Evolutionary conservation across 2,797 vertebrate genomes (phyloP).

Genomic region (Tapera naevia): DNA sequence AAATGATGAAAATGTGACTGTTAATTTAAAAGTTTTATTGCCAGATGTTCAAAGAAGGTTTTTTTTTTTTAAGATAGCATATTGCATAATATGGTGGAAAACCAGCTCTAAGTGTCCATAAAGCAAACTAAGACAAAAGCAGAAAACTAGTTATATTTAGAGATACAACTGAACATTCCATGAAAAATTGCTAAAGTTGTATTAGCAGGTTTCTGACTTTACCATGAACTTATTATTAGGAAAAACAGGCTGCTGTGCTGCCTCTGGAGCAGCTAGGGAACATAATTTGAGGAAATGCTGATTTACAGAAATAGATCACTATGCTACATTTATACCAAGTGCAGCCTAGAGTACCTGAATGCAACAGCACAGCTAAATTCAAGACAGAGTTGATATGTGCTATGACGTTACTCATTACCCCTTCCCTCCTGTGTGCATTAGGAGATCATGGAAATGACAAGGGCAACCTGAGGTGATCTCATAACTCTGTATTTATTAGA

Average conservation of each 20-base stretch:
- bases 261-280: neutral
- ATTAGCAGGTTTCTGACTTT: neutral
- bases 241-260: neutral
- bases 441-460: neutral
- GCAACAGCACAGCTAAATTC: neutral
- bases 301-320: neutral
- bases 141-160: neutral
- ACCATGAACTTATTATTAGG: neutral
- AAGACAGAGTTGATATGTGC: neutral
- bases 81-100: neutral
- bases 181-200: neutral
- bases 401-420: neutral
- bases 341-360: neutral
- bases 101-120: neutral
- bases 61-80: neutral
- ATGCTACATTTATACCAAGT: neutral
- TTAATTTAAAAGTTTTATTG: conserved; percentile 29
- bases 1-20: conserved; percentile 31
- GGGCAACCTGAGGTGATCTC: neutral
- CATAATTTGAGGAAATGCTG: neutral
- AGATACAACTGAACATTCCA: neutral
- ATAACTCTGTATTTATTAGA: neutral
- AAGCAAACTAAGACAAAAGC: neutral
- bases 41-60: conserved; percentile 16
- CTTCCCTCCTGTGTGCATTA: neutral